These are phyloP conservation scores for Anguilla megastoma DNA, from an alignment of 2,797 vertebrate genomes.

Conservation along the genomic window DNA sequence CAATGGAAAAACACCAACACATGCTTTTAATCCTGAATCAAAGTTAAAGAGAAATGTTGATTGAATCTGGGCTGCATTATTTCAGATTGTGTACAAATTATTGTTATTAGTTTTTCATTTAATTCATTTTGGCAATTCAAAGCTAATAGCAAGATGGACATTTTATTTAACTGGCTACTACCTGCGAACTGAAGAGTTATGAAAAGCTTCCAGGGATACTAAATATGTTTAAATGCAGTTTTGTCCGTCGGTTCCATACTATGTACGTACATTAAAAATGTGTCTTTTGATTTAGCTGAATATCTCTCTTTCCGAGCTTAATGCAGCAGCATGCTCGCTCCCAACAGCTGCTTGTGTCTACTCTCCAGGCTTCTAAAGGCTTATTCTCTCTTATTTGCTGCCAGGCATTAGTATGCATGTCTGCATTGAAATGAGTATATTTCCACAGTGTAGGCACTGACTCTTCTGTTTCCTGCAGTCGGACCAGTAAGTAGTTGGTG, in stretches of 20 bases:
- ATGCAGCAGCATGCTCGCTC: not conserved
- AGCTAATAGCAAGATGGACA: not conserved
- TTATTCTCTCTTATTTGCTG: constrained; percentile 14
- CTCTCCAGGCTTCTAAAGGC: not conserved
- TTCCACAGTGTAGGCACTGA: not conserved
- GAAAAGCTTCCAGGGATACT: not conserved
- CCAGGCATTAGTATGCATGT: constrained; percentile 18
- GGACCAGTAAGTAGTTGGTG: not conserved
- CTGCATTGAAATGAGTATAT: constrained; percentile 14
- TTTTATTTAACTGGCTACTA: not conserved
- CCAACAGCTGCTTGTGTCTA: constrained; percentile 4
- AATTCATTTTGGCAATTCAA: not conserved
- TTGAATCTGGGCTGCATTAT: not conserved
- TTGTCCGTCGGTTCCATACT: not conserved
- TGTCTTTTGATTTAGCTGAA: not conserved
- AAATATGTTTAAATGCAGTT: not conserved
- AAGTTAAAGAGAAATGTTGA: not conserved
- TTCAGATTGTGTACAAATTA: not conserved
- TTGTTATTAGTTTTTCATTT: not conserved
- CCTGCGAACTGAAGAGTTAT: not conserved
- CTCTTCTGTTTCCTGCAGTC: not conserved
- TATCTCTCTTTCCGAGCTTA: not conserved
- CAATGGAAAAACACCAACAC: not conserved
- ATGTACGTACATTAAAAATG: not conserved
- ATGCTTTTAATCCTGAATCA: not conserved